Base-by-base conservation (phyloP, 1,140 invertebrate species). In the Chrysomallon squamiferum region DNA sequence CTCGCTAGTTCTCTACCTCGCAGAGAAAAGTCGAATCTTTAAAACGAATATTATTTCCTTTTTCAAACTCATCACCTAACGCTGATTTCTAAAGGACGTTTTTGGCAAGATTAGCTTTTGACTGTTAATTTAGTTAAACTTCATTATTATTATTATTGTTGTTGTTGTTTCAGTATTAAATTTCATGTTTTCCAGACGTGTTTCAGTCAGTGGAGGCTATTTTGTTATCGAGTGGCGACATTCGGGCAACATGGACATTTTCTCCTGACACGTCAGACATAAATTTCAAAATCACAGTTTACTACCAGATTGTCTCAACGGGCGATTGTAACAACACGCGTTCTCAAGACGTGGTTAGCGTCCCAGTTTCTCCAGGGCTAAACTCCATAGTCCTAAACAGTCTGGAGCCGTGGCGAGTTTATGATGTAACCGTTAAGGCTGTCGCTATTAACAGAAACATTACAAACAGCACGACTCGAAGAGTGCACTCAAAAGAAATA, bases 271-370 rank as follows among this genome's bases (percentile, higher is more conserved):
- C 52, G 20, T 25, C 66, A 35, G 57, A 54, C 20, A 45, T 35
- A 11, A 25, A 62, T 4, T 72, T 62, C 43, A 67, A 60, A 43
- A 49, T 75, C 11, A 68, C 52, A 0, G 30, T 75, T 2, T 45
- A 66, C 4, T 68, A 67, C 38, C 62, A 61, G 30, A 45, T 70
- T 20, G 49, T 66, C 0, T 65, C 60, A 2, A 68, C 66, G 18
- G 71, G 73, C 1, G 66, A 75, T 52, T 77, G 75, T 45, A 38
- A 38, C 58, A 18, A 38, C 54, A 9, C n/a, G 13, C 9, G 52
- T 57, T 6, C 30, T 33, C 35, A 41, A 64, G 38, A 50, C 57
- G 29, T 38, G 38, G 22, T 43, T 11, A 0, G 25, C 49, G 9
- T 61, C 29, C 27, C 50, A 38, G 59, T 67, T 38, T 7, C 41